These are phyloP conservation scores for Acronicta psi DNA, from an alignment of 2,888 invertebrate genomes.

Conservation along the genomic window DNA sequence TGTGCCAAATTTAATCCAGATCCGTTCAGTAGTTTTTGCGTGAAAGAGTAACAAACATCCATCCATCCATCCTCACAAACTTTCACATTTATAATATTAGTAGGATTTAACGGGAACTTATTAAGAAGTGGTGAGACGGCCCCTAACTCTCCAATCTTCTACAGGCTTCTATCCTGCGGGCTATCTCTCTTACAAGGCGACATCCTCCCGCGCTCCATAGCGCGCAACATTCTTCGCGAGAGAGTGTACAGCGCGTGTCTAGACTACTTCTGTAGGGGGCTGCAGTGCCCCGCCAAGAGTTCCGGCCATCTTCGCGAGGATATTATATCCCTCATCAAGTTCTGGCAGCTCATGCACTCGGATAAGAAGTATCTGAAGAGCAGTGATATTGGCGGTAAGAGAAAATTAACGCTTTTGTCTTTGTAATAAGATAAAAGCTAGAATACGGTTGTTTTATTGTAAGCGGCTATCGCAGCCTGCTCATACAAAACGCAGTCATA, in stretches of 20 bases:
- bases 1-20: no score
- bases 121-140: no score
- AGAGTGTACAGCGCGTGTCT: conserved; percentile 98
- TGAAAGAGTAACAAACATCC: no score
- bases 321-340: conserved; percentile 95
- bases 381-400: conserved; percentile 93
- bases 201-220: conserved; percentile 94
- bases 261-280: conserved; percentile 98
- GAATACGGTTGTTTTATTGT: no score
- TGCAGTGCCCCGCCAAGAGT: conserved; percentile 96
- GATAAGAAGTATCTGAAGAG: conserved; percentile 97
- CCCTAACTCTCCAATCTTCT: not conserved
- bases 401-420: no score
- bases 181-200: conserved; percentile 98
- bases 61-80: no score
- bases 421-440: no score
- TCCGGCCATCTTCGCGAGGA: conserved; percentile 95
- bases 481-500: no score
- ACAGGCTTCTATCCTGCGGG: conserved; percentile 96
- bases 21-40: no score
- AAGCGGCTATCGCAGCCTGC: no score
- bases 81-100: no score
- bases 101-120: no score
- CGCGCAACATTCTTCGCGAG: conserved; percentile 97
- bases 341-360: conserved; percentile 98